These are phyloP conservation scores for Monopterus albus DNA, from an alignment of 2,113 vertebrate genomes.

Conservation along the genomic window DNA sequence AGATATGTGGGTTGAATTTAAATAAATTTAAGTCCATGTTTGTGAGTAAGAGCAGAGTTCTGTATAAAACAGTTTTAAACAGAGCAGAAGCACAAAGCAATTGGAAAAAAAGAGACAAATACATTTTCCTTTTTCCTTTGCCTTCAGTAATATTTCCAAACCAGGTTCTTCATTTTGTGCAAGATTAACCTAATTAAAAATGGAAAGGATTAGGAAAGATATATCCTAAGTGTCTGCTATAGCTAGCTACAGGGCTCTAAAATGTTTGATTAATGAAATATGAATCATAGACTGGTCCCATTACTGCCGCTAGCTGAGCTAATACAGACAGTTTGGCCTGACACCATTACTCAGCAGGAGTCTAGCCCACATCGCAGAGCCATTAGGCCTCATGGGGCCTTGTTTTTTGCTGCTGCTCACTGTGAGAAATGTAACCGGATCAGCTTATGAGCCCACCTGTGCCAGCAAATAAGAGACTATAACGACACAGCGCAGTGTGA, in stretches of 20 bases:
- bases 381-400: constrained; percentile 40
- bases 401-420: constrained; percentile 35
- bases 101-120: constrained; percentile 1
- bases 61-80: background rate
- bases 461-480: constrained; percentile 21
- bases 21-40: constrained; percentile 21
- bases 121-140: constrained; percentile 19
- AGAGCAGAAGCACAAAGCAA: background rate
- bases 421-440: constrained; percentile 58
- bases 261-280: constrained; percentile 80
- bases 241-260: constrained; percentile 62
- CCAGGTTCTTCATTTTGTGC: constrained; percentile 57
- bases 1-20: background rate
- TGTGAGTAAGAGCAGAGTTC: background rate
- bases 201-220: constrained; percentile 72
- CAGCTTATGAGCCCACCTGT: constrained; percentile 48
- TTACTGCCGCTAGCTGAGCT: constrained; percentile 62
- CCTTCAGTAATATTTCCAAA: constrained; percentile 46
- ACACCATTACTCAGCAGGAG: constrained; percentile 76
- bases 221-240: constrained; percentile 62
- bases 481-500: constrained; percentile 35
- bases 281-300: constrained; percentile 72
- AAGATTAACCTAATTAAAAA: constrained; percentile 80
- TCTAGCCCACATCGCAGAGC: constrained; percentile 47
- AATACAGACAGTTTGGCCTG: constrained; percentile 66